Evolutionary conservation across 1,140 invertebrate genomes (phyloP).

Genomic region (Acromyrmex echinatior): DNA sequence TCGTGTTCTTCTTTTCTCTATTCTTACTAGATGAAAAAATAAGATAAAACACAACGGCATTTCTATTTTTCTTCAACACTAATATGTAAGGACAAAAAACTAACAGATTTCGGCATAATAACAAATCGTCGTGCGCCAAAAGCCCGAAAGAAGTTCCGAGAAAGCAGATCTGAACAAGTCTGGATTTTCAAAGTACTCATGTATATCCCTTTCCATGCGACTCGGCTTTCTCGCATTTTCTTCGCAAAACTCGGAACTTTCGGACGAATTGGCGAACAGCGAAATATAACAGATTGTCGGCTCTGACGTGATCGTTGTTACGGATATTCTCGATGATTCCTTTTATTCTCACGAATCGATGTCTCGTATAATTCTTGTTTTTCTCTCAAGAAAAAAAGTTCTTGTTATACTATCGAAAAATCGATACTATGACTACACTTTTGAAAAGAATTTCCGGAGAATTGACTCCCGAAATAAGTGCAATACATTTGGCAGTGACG

Average conservation of each 20-base stretch:
- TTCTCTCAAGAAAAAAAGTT: neutral
- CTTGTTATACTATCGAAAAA: neutral
- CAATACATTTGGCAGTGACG: slow-evolving; percentile 36
- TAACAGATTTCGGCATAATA: slow-evolving; percentile 85
- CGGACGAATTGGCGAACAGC: slow-evolving; percentile 62
- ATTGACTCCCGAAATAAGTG: neutral
- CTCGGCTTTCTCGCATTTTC: neutral
- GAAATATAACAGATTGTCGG: slow-evolving; percentile 81
- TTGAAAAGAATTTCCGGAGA: neutral
- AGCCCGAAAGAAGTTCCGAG: slow-evolving; percentile 31
- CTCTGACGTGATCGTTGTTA: slow-evolving; percentile 70
- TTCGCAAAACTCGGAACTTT: slow-evolving; percentile 6
- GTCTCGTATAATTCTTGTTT: too few species aligned
- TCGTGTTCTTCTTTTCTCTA: slow-evolving; percentile 39
- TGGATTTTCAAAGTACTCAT: neutral
- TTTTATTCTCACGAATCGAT: slow-evolving; percentile 13
- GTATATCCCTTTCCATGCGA: neutral
- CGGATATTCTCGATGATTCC: slow-evolving; percentile 56
- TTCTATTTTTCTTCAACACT: slow-evolving; percentile 81
- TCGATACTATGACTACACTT: neutral
- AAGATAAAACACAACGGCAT: slow-evolving; percentile 80
- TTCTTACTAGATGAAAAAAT: slow-evolving; percentile 66
- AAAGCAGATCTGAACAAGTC: neutral
- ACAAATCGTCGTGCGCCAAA: slow-evolving; percentile 78
- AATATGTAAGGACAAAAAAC: slow-evolving; percentile 84